phyloP scores from a whole-genome alignment of 1,140 invertebrate species.

The Pogonomyrmex barbatus region DNA sequence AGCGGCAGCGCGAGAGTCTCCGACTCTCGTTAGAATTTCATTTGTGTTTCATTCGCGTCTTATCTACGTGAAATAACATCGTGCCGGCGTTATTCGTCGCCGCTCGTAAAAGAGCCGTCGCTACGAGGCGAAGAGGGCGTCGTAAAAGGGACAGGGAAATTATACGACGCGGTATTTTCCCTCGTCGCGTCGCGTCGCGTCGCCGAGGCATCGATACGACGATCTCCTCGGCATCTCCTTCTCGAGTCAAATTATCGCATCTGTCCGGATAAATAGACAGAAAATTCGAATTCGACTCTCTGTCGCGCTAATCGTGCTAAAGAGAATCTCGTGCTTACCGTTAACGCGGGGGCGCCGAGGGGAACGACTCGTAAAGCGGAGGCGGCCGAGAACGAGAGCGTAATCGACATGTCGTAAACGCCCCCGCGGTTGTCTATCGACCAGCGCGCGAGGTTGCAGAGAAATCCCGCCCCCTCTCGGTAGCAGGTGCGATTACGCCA shows the following conservation, averaged over 20 bases:
- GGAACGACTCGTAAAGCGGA: background rate
- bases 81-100: background rate
- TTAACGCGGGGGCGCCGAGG: too few species aligned
- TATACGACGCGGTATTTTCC: constrained; percentile 16
- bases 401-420: constrained; percentile 13
- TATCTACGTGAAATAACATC: constrained; percentile 21
- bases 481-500: constrained; percentile 63
- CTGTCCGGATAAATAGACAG: background rate
- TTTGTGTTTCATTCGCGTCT: constrained; percentile 45
- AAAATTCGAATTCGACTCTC: background rate
- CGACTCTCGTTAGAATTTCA: constrained; percentile 49
- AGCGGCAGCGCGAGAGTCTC: background rate
- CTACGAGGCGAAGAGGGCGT: background rate
- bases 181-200: background rate
- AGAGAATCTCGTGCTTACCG: too few species aligned
- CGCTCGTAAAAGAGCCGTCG: constrained; percentile 37
- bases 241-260: constrained; percentile 10
- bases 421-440: constrained; percentile 51
- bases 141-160: constrained; percentile 55
- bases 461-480: constrained; percentile 43
- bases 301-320: background rate
- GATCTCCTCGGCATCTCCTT: background rate
- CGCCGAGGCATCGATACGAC: background rate
- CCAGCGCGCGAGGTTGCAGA: constrained; percentile 29
- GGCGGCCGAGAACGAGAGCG: background rate